phyloP scores from a whole-genome alignment of 2,888 invertebrate genomes.

The Lasius fuliginosus region DNA sequence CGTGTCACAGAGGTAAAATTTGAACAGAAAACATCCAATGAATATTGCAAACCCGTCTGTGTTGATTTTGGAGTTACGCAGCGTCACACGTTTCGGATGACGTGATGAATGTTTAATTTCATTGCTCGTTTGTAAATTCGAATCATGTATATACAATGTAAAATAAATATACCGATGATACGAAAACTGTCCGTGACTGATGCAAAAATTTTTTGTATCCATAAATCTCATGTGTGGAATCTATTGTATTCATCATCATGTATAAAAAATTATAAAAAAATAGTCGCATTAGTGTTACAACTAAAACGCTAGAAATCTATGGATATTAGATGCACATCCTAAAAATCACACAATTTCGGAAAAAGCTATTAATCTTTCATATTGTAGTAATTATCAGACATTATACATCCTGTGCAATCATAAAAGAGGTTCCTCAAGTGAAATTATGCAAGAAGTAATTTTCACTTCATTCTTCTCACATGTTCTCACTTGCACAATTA shows the following conservation, averaged over 20 bases:
- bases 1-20: not conserved
- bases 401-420: not conserved
- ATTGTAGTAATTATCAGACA: not conserved
- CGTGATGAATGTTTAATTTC: slow-evolving; percentile 45
- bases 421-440: not conserved
- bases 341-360: not conserved
- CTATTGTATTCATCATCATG: not conserved
- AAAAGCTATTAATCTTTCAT: not conserved
- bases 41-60: slow-evolving; percentile 20
- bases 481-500: not conserved
- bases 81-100: not conserved
- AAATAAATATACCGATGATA: slow-evolving; percentile 20
- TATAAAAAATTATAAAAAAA: not conserved
- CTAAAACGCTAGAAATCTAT: not conserved
- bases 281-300: not conserved
- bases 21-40: not conserved
- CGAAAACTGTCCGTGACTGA: not conserved
- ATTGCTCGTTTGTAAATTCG: slow-evolving; percentile 32
- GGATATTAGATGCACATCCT: not conserved
- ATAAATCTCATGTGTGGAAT: not conserved
- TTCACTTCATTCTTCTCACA: not conserved
- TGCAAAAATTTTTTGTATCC: not conserved
- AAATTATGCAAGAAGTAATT: not conserved
- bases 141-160: not conserved
- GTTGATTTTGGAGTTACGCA: slow-evolving; percentile 49